These are phyloP conservation scores for Drosophila ambigua DNA, from an alignment of 1,140 invertebrate genomes.

Conservation along the genomic window DNA sequence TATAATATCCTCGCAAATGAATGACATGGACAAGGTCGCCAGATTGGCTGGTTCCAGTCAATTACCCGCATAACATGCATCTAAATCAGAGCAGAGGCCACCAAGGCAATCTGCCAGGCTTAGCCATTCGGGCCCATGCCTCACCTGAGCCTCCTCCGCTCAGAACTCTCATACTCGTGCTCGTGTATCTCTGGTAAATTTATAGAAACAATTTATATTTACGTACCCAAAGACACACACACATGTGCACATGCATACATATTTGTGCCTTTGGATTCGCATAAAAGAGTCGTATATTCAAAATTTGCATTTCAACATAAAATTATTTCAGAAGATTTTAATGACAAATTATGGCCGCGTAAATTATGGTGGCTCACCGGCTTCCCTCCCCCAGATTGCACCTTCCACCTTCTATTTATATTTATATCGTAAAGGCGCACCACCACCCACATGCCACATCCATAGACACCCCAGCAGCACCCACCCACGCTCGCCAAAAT, in stretches of 20 bases:
- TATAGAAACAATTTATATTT: constrained; percentile 63
- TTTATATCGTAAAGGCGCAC: constrained; percentile 55
- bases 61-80: constrained; percentile 52
- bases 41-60: constrained; percentile 56
- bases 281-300: constrained; percentile 69
- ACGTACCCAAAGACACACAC: constrained; percentile 14
- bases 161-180: neutral
- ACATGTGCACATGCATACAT: constrained; percentile 4
- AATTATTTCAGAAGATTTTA: constrained; percentile 82
- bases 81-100: constrained; percentile 44
- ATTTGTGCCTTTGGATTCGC: constrained; percentile 32
- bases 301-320: constrained; percentile 83
- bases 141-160: neutral
- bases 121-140: constrained; percentile 34
- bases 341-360: constrained; percentile 83
- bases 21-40: constrained; percentile 41
- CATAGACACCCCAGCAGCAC: constrained; percentile 16
- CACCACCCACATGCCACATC: constrained; percentile 5
- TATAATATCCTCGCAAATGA: constrained; percentile 44
- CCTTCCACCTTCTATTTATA: constrained; percentile 55
- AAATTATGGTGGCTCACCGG: constrained; percentile 65
- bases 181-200: constrained; percentile 56
- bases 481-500: constrained; percentile 68
- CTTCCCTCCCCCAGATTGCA: constrained; percentile 9
- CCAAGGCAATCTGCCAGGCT: constrained; percentile 48